Base-by-base conservation (phyloP, 2,888 invertebrate species). In the Dinocampus coccinellae region DNA sequence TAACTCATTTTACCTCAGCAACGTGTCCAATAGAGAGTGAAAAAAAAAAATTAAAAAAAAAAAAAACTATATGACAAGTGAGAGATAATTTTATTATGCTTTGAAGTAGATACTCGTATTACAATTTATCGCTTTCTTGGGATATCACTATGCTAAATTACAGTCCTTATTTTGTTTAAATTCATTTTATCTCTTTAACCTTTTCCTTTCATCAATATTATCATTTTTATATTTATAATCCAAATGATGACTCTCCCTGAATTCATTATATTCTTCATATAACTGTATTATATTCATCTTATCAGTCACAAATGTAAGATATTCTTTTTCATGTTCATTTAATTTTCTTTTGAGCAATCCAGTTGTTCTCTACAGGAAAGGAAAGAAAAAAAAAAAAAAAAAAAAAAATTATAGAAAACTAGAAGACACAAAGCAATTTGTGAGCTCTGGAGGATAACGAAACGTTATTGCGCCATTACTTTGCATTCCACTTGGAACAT, bases 401-500 rank as follows among this genome's bases (percentile, higher is more conserved):
- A 26, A 11, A 53, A 0, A 11, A 26, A 55, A 55, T 24, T 13
- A 29, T 29, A 29, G 7, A 6, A 26, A 11, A 11, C 13, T 24
- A 55, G 24, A 20, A 55, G 55, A 20, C 11, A 55, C 53, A 24
- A 13, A 6, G 55, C 55, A 55, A 55, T 55, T 55, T 55, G 22
- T 26, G 24, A 55, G 55, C 55, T 55, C 55, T 24, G 24, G 24
- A 55, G 55, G 26, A 55, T 24, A 55, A 55, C 55, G 26, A 55
- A 55, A 26, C 55, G 55, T 55, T 55, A 55, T 55, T 55, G 55
- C 55, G 22, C 11, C 55, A 26, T 55, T 26, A 55, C 13, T 55
- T 26, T 55, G 26, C 55, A 55, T 58, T 58, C 33, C 26, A 13
- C 26, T n/a, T n/a, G 29, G 9, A 52, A 22, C 20, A 20, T 52